A percentile compares a stretch with the other conserved stretches of the same genome.
Conservation (phyloP, 2,113 vertebrate species). For the Aythya baeri region DNA sequence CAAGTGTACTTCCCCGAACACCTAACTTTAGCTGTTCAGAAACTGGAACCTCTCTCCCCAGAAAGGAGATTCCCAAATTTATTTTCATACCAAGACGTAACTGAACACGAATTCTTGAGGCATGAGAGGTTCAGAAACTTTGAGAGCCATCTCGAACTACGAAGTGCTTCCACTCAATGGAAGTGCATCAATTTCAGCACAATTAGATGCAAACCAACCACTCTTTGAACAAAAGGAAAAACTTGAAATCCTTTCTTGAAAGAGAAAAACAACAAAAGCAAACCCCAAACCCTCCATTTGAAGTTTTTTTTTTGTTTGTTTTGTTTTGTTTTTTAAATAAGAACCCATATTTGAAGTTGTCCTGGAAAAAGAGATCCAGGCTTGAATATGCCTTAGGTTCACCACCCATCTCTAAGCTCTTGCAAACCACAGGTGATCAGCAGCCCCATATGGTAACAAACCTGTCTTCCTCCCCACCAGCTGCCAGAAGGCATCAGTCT, state of each 20-base stretch:
- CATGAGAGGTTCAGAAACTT: not conserved
- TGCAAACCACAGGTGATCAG: not conserved
- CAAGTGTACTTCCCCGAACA: not conserved
- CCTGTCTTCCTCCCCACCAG: not conserved
- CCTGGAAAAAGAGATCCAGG: not conserved
- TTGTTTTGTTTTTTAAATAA: not conserved
- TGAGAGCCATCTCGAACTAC: not conserved
- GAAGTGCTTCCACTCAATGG: not conserved
- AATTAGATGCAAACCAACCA: not conserved
- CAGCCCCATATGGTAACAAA: not conserved
- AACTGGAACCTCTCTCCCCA: not conserved
- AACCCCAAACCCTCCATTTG: not conserved
- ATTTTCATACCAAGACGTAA: not conserved
- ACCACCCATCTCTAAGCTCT: not conserved
- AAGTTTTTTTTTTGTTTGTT: not conserved
- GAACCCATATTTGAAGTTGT: not conserved
- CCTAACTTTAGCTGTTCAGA: not conserved
- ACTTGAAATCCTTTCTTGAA: not conserved
- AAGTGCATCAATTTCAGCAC: not conserved
- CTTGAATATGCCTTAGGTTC: not conserved
- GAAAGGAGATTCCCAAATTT: not conserved
- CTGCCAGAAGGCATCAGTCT: too few species aligned
- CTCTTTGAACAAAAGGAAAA: not conserved
- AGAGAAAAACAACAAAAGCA: not conserved
- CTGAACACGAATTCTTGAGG: not conserved